Percentiles rank a stretch among this genome's conserved stretches.
These are phyloP conservation scores for Cranoglanis bouderius DNA, from an alignment of 2,113 vertebrate species.

Conservation along the genomic window DNA sequence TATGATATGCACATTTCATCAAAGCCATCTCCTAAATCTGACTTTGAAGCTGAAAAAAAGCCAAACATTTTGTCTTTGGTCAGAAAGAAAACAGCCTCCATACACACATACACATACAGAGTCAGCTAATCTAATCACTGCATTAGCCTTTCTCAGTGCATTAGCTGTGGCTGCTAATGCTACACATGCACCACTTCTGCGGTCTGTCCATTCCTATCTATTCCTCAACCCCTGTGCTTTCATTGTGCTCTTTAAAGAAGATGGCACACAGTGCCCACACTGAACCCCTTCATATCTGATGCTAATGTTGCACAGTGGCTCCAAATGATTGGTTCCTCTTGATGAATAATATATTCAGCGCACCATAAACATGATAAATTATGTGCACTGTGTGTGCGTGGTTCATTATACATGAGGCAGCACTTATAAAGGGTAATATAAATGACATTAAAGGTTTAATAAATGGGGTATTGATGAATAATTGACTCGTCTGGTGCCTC, in stretches of 20 bases:
- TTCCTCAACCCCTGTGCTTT: conserved; percentile 24
- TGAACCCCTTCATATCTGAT: conserved; percentile 68
- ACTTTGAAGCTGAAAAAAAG: neutral
- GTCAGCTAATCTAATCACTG: conserved; percentile 43
- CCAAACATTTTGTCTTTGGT: neutral
- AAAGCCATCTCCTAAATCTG: neutral
- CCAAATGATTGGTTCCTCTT: conserved; percentile 61
- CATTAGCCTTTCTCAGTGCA: conserved; percentile 40
- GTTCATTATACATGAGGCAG: conserved; percentile 75
- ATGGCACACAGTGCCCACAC: conserved; percentile 58
- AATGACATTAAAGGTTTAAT: conserved; percentile 73
- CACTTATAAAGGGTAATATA: conserved; percentile 67
- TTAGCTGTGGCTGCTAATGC: conserved; percentile 31
- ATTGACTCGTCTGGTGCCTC: conserved; percentile 66
- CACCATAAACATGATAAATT: conserved; percentile 77
- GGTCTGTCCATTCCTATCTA: conserved; percentile 61
- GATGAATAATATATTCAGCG: conserved; percentile 70
- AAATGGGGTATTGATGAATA: conserved; percentile 77
- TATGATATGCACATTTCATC: neutral
- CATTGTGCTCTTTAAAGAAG: conserved; percentile 37
- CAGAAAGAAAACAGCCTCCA: conserved; percentile 15
- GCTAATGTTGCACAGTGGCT: conserved; percentile 71
- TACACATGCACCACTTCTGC: conserved; percentile 55
- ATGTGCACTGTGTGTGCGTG: conserved; percentile 60
- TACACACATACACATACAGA: neutral